phyloP scores from a whole-genome alignment of 2,888 invertebrate species.

The Fragum whitleyi region DNA sequence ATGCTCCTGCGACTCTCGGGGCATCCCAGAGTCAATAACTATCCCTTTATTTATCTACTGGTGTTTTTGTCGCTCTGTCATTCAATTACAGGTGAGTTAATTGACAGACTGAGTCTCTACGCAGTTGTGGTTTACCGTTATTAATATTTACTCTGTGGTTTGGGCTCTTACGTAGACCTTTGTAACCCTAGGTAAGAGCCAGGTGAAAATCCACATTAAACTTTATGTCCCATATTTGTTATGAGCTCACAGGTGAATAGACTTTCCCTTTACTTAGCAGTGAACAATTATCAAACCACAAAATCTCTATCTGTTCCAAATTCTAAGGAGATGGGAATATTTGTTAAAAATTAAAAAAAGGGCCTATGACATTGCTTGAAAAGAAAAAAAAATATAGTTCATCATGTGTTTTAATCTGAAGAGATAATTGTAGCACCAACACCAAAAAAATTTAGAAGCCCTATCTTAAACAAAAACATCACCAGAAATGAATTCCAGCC shows the following conservation, averaged over 20 bases:
- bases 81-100: conserved; percentile 17
- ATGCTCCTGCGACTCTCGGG: conserved; percentile 63
- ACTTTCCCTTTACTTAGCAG: neutral
- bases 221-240: conserved; percentile 5
- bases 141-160: conserved; percentile 1
- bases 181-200: conserved; percentile 10
- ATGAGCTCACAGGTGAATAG: neutral
- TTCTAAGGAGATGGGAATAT: too few relatives aligned
- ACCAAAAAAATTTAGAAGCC: too few relatives aligned
- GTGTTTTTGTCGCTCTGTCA: conserved; percentile 21
- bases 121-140: neutral
- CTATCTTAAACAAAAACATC: too few relatives aligned
- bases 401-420: too few relatives aligned
- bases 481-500: too few relatives aligned
- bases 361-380: too few relatives aligned
- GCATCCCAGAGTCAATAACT: conserved; percentile 28
- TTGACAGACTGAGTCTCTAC: neutral
- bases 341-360: too few relatives aligned
- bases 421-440: too few relatives aligned
- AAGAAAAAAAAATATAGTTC: too few relatives aligned
- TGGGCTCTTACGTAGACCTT: neutral
- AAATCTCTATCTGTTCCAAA: too few relatives aligned
- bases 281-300: neutral
- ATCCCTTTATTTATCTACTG: neutral
- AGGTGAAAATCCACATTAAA: conserved; percentile 25